Evolutionary conservation across 2,113 vertebrate species (phyloP).

Genomic region (Colaptes auratus): DNA sequence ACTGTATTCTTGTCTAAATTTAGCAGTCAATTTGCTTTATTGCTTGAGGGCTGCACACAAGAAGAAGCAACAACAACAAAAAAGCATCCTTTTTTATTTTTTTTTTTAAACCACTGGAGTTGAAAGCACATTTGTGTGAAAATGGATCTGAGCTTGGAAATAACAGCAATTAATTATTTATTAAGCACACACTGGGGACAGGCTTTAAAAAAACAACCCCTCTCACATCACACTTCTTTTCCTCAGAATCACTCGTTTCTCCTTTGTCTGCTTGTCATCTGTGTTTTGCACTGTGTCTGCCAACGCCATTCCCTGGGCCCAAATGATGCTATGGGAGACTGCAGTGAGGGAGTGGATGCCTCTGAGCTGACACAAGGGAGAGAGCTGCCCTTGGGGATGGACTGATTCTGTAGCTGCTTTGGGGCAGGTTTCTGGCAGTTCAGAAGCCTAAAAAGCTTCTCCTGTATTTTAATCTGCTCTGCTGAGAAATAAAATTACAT

Average conservation of each 20-base stretch:
- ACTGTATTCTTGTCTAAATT: conserved; percentile 58
- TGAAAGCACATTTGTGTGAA: conserved; percentile 48
- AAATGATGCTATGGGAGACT: neutral
- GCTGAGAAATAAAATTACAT: conserved; percentile 50
- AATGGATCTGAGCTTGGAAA: conserved; percentile 44
- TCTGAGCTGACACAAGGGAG: neutral
- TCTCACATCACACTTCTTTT: neutral
- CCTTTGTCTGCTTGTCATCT: neutral
- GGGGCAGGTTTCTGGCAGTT: neutral
- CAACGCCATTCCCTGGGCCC: neutral
- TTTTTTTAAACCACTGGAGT: neutral
- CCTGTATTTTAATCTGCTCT: conserved; percentile 12
- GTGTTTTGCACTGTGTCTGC: neutral
- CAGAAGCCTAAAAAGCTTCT: neutral
- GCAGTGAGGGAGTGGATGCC: neutral
- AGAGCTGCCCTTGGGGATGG: neutral
- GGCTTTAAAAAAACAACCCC: neutral
- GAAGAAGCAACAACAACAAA: neutral
- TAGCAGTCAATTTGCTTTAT: conserved; percentile 66
- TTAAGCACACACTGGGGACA: neutral
- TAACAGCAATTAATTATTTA: conserved; percentile 60
- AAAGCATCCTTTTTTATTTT: neutral
- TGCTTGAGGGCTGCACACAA: conserved; percentile 11
- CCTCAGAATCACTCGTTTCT: neutral
- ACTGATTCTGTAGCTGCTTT: neutral